Conservation (phyloP, 1,140 invertebrate species). For the Polypedilum vanderplanki region DNA sequence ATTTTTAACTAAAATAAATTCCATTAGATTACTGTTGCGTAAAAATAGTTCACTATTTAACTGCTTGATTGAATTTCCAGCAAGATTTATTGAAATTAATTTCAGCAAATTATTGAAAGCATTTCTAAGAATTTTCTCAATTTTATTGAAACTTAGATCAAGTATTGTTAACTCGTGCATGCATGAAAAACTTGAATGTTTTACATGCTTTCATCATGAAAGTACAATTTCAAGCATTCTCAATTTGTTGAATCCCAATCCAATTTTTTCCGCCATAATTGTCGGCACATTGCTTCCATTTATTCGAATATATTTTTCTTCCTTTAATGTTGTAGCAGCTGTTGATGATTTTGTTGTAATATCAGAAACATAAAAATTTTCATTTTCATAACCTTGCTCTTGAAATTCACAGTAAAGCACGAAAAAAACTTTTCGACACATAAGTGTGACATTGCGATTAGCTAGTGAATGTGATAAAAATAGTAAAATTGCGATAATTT, state of each 20-base stretch:
- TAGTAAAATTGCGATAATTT: background rate
- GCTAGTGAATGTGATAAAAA: background rate
- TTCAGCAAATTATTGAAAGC: background rate
- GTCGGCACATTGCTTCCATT: background rate
- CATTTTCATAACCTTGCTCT: background rate
- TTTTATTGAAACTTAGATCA: background rate
- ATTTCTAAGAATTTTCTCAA: background rate
- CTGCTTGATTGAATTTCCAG: background rate
- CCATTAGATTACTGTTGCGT: background rate
- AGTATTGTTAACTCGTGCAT: background rate
- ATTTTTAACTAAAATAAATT: background rate
- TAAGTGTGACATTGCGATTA: background rate
- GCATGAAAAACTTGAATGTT: background rate
- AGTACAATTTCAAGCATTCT: background rate
- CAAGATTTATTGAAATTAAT: background rate
- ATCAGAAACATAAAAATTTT: background rate
- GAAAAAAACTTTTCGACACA: background rate
- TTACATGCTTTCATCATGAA: background rate
- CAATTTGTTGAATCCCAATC: background rate
- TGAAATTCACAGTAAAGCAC: background rate
- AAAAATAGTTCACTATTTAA: background rate
- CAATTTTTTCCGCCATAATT: background rate
- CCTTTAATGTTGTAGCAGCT: background rate
- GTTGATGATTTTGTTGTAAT: background rate
- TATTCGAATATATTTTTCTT: background rate